A percentile compares a stretch with the other conserved stretches of the same genome.
Evolutionary conservation across 2,797 vertebrate genomes (phyloP).

Genomic region (Galagoides demidoff): DNA sequence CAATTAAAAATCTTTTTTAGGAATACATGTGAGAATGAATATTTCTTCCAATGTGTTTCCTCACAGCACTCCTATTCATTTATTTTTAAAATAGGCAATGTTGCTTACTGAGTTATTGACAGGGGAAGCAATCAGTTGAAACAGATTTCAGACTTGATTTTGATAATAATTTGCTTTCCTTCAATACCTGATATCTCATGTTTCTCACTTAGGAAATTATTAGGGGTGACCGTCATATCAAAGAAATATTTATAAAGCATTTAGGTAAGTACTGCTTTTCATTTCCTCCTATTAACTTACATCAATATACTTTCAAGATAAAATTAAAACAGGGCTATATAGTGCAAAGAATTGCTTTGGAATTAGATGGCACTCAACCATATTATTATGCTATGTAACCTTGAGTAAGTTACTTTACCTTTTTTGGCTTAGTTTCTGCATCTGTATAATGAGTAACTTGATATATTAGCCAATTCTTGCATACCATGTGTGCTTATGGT

Average conservation of each 20-base stretch:
- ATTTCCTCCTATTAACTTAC: constrained; percentile 9
- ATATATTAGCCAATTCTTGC: neutral
- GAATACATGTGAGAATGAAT: neutral
- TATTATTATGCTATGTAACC: neutral
- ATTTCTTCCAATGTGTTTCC: constrained; percentile 23
- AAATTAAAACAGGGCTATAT: neutral
- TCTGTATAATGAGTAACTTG: neutral
- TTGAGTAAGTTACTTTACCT: neutral
- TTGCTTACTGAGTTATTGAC: constrained; percentile 48
- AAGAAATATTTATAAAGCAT: constrained; percentile 40
- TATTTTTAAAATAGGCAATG: constrained; percentile 6
- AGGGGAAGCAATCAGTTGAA: constrained; percentile 53
- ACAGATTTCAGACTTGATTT: constrained; percentile 42
- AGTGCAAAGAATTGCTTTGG: neutral
- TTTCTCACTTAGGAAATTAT: constrained; percentile 53
- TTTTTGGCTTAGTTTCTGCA: neutral
- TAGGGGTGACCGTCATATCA: neutral
- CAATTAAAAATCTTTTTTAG: constrained; percentile 3
- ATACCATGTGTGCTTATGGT: neutral
- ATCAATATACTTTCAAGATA: neutral
- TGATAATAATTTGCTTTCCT: constrained; percentile 1
- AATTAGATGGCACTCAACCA: neutral
- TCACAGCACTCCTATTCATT: neutral
- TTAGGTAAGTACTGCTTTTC: constrained; percentile 39
- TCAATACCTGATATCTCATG: neutral